Base-by-base conservation (phyloP, 2,888 invertebrate genomes). In the Idaea biselata region DNA sequence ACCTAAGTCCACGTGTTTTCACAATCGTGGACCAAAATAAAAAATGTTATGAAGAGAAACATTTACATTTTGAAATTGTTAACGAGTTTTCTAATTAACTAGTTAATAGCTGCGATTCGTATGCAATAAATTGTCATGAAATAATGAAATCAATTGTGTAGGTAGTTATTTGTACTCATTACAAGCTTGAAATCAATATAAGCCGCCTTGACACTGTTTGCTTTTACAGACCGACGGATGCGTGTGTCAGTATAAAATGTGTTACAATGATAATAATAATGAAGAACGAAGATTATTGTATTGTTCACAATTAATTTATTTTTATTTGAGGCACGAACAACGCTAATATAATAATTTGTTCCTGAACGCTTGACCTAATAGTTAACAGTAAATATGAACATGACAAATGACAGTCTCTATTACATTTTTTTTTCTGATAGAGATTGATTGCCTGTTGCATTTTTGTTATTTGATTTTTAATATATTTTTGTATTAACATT, bases 171-270 rank as follows among this genome's bases (percentile, higher is more conserved):
- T 81, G 82, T 82, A 76, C 84, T 86, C 82, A 84, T 86, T 87
- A 82, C 81, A 78, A 83, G 80, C 76, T 82, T 84, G 86, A 85
- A 88, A 88, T 88, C 87, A 83, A 87, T 88, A 86, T 84, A 85
- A 81, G 81, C 77, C 77, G 78, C 88, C 88, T 88, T 88, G 88
- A 87, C 88, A 88, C 87, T 88, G 81, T 88, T 88, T 83, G 81
- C 80, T 84, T 85, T 84, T 81, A 83, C 84, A 84, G 79, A 75
- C 78, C 80, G 77, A 80, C 84, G 82, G 83, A 85, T 83, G 85
- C 79, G 81, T 82, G 77, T 81, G 80, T 80, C 80, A 73, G 77
- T 82, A 77, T 79, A 74, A 81, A 80, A 82, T 82, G 78, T 83
- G 75, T 80, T 82, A 82, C 80, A 79, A 77, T 77, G 79, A 82